phyloP scores from a whole-genome alignment of 2,113 vertebrate species.

The Heloderma charlesbogerti region DNA sequence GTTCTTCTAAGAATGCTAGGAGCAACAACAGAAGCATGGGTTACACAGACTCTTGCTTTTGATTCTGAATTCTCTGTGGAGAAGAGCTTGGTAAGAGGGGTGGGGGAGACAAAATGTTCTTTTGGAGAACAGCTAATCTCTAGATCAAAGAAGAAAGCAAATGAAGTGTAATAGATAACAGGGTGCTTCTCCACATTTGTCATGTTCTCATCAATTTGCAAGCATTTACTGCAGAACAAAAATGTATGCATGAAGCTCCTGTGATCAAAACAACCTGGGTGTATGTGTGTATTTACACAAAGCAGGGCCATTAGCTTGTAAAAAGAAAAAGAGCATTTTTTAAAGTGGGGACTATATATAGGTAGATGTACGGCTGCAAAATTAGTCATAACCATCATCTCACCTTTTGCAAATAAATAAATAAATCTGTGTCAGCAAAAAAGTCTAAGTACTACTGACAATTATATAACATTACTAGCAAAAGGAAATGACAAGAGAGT shows the following conservation, averaged over 20 bases:
- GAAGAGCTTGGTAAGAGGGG: neutral
- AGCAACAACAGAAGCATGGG: no score
- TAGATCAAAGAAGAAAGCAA: neutral
- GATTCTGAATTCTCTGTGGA: neutral
- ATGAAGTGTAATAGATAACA: neutral
- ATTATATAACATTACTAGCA: neutral
- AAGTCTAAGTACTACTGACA: neutral
- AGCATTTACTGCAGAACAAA: neutral
- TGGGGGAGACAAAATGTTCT: conserved; percentile 1
- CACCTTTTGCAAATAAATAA: no score
- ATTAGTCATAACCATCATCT: neutral
- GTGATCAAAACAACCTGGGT: neutral
- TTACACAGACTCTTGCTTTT: neutral
- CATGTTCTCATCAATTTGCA: neutral
- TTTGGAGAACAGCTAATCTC: neutral
- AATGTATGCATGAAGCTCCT: neutral
- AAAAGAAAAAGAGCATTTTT: neutral
- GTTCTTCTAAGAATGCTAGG: no score
- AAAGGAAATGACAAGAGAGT: neutral
- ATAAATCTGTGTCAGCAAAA: neutral
- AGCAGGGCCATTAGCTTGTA: neutral
- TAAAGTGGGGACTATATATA: neutral
- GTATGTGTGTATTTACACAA: neutral
- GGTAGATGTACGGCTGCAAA: neutral
- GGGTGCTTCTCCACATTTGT: neutral